These are phyloP conservation scores for Trematomus bernacchii DNA, from an alignment of 2,797 vertebrate genomes.

Conservation along the genomic window DNA sequence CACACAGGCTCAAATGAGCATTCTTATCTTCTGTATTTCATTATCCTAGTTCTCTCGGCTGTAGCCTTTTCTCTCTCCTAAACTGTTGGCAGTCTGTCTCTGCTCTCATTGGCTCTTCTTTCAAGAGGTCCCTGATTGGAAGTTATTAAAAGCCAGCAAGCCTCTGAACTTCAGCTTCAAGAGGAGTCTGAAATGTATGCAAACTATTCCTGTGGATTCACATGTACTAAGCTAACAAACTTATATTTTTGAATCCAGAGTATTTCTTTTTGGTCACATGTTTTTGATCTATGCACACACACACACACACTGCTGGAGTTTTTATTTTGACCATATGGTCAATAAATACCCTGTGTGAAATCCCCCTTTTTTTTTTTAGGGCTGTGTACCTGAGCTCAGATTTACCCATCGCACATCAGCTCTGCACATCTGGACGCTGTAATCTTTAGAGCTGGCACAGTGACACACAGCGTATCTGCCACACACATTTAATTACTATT, in stretches of 20 bases:
- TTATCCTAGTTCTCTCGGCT: neutral
- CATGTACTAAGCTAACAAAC: neutral
- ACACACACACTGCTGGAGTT: neutral
- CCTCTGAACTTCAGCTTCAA: conserved; percentile 8
- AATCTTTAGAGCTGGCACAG: conserved; percentile 46
- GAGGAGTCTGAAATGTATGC: conserved; percentile 27
- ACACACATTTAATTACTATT: conserved; percentile 33
- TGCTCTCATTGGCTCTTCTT: conserved; percentile 1
- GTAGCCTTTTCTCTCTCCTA: neutral
- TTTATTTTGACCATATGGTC: conserved; percentile 44
- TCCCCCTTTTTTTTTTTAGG: neutral
- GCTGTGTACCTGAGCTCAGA: conserved; percentile 28
- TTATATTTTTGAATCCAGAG: conserved; percentile 10
- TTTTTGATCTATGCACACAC: neutral
- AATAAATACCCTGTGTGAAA: conserved; percentile 21
- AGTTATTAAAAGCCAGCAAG: conserved; percentile 33
- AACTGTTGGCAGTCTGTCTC: neutral
- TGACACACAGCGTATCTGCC: conserved; percentile 9
- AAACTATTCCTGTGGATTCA: neutral
- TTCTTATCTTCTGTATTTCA: conserved; percentile 7
- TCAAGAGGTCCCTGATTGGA: conserved; percentile 30
- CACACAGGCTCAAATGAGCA: conserved; percentile 11
- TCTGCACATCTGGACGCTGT: conserved; percentile 64
- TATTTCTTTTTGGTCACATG: neutral
- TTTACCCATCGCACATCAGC: conserved; percentile 39